Evolutionary conservation across 1,140 invertebrate genomes (phyloP).

Genomic region (Bursaphelenchus mucronatus): DNA sequence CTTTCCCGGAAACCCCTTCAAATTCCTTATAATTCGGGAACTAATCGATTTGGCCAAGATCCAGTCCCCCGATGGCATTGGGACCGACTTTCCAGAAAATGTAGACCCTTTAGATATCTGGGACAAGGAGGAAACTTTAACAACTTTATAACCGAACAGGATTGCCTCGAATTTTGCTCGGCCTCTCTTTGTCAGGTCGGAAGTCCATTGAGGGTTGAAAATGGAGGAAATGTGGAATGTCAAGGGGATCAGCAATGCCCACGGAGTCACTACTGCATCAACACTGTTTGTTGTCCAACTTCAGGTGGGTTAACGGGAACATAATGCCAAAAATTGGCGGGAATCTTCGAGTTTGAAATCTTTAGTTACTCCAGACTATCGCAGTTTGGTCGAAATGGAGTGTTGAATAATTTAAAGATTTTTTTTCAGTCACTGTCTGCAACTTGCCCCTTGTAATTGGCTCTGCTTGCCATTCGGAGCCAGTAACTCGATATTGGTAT

Average conservation of each 20-base stretch:
- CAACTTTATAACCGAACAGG: conserved; percentile 42
- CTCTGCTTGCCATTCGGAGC: conserved; percentile 26
- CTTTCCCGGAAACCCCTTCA: conserved; percentile 17
- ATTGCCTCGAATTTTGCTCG: conserved; percentile 42
- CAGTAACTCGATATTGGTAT: conserved; percentile 39
- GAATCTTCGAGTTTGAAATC: neutral
- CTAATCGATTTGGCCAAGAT: conserved; percentile 26
- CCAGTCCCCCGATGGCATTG: conserved; percentile 38
- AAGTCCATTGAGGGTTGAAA: conserved; percentile 35
- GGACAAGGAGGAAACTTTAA: conserved; percentile 53
- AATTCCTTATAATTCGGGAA: conserved; percentile 24
- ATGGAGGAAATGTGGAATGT: conserved; percentile 35
- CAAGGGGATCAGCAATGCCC: conserved; percentile 35
- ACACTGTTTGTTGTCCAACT: conserved; percentile 40
- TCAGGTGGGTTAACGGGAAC: conserved; percentile 21
- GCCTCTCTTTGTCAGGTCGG: conserved; percentile 34
- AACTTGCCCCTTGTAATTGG: conserved; percentile 34
- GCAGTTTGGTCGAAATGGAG: too few relatives aligned
- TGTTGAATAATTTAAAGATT: too few relatives aligned
- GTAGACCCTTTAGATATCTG: conserved; percentile 38
- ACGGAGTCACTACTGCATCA: conserved; percentile 34
- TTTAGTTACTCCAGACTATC: too few relatives aligned
- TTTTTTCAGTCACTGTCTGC: conserved; percentile 37
- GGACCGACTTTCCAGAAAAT: conserved; percentile 29
- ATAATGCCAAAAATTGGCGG: neutral